phyloP scores from a whole-genome alignment of 2,888 invertebrate genomes.

The Helleia helle region DNA sequence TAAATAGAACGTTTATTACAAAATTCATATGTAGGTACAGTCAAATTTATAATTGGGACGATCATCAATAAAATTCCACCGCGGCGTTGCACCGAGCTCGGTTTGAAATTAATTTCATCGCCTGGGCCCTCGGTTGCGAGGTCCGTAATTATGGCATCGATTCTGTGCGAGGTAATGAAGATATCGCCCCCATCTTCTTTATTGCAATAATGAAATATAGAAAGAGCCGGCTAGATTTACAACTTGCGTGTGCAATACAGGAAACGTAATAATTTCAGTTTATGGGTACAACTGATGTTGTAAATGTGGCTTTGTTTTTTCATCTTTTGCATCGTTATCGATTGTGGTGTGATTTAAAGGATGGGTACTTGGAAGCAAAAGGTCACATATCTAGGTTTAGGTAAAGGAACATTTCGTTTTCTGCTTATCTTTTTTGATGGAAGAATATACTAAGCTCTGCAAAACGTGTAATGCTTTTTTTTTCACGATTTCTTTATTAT shows the following conservation, averaged over 20 bases:
- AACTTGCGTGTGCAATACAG: constrained; percentile 13
- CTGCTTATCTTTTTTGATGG: too few relatives aligned
- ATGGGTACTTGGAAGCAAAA: too few relatives aligned
- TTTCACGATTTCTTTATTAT: too few relatives aligned
- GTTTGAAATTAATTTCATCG: constrained; percentile 45
- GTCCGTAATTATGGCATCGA: constrained; percentile 52
- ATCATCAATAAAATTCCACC: constrained; percentile 24
- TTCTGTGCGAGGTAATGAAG: constrained; percentile 52
- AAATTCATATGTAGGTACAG: neutral
- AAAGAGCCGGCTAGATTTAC: constrained; percentile 24
- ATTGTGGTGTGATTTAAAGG: neutral
- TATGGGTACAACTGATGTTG: too few relatives aligned
- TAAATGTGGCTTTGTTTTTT: too few relatives aligned
- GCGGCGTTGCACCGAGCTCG: constrained; percentile 28
- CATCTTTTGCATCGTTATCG: neutral
- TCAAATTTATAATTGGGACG: constrained; percentile 12
- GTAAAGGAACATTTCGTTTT: too few relatives aligned
- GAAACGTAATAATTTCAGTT: neutral
- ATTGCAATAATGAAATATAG: constrained; percentile 46
- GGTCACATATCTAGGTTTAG: too few relatives aligned
- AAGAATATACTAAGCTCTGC: too few relatives aligned
- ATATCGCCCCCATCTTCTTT: constrained; percentile 52
- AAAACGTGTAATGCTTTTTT: too few relatives aligned
- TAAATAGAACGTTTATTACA: too few relatives aligned
- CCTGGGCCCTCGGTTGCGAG: constrained; percentile 29